Base-by-base conservation (phyloP, 2,888 invertebrate genomes). In the Tridacna gigas region DNA sequence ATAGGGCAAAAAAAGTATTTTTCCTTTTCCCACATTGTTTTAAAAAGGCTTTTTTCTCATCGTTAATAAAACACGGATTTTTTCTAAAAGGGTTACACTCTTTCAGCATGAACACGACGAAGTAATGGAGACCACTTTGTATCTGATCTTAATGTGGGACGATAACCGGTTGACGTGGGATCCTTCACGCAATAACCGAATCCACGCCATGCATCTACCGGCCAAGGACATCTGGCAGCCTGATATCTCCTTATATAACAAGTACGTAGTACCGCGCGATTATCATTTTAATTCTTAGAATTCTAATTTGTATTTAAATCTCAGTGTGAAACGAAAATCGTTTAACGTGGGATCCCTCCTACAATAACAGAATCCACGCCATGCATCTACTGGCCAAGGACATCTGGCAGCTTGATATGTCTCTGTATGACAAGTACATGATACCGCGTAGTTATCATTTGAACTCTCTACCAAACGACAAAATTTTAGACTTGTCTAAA, bases 381-480 rank as follows among this genome's bases (percentile, higher is more conserved):
- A 86, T 93, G 20, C 88, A 91, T 60, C 63, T 94, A 13, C 93
- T 93, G 0, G 84, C 91, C 2, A 74, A 86, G 13, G 76, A 84
- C 12, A 84, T 94, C 0, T 94, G 94, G 93, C 91, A 86, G 71
- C 93, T 93, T 4, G 93, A 93, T 83, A 85, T 93, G 28, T 89
- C 90, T 26, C 88, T 92, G 5, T 92, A n/a, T n/a, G n/a, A n/a
- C n/a, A n/a, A n/a, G n/a, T n/a, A n/a, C n/a, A n/a, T n/a, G n/a
- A n/a, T n/a, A n/a, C n/a, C n/a, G n/a, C n/a, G n/a, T n/a, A n/a
- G n/a, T n/a, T n/a, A n/a, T n/a, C n/a, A n/a, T n/a, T n/a, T n/a
- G n/a, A n/a, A n/a, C n/a, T n/a, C n/a, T n/a, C n/a, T n/a, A n/a
- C n/a, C n/a, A n/a, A n/a, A n/a, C n/a, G n/a, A n/a, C n/a, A n/a